These are phyloP conservation scores for Hydrophis major DNA, from an alignment of 2,797 vertebrate genomes.

Conservation along the genomic window DNA sequence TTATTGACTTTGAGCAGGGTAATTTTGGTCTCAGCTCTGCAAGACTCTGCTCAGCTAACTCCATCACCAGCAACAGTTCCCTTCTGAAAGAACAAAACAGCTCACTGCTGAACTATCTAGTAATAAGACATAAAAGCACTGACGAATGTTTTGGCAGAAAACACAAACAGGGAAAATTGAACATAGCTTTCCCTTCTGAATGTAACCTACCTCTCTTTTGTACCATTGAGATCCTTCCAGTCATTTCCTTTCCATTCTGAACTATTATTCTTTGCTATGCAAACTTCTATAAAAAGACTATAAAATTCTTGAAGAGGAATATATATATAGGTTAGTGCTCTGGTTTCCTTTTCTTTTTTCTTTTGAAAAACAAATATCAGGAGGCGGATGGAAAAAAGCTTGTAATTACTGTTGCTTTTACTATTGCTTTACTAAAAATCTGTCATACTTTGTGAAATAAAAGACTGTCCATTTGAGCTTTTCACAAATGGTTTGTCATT, in stretches of 20 bases:
- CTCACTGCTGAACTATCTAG: neutral
- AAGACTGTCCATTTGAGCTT: slow-evolving; percentile 43
- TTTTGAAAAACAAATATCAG: neutral
- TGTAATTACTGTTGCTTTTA: slow-evolving; percentile 56
- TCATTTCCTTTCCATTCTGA: slow-evolving; percentile 33
- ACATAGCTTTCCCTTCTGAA: slow-evolving; percentile 12
- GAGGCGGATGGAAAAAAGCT: slow-evolving; percentile 6
- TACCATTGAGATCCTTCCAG: slow-evolving; percentile 11
- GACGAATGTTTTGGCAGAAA: neutral
- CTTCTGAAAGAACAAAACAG: neutral
- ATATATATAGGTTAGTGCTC: slow-evolving; percentile 46
- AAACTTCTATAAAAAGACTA: slow-evolving; percentile 51
- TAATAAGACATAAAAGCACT: neutral
- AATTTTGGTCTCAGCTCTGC: no score
- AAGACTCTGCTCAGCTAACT: accelerated
- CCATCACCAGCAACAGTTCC: accelerated
- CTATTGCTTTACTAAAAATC: slow-evolving; percentile 50
- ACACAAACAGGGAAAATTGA: neutral
- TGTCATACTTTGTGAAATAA: slow-evolving; percentile 45
- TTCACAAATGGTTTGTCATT: neutral
- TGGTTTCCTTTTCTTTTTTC: neutral
- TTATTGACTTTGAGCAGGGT: neutral
- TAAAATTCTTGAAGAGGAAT: slow-evolving; percentile 56
- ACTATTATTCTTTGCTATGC: slow-evolving; percentile 47
- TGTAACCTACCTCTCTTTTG: neutral